phyloP scores from a whole-genome alignment of 2,888 invertebrate genomes.

The Alcis repandata region DNA sequence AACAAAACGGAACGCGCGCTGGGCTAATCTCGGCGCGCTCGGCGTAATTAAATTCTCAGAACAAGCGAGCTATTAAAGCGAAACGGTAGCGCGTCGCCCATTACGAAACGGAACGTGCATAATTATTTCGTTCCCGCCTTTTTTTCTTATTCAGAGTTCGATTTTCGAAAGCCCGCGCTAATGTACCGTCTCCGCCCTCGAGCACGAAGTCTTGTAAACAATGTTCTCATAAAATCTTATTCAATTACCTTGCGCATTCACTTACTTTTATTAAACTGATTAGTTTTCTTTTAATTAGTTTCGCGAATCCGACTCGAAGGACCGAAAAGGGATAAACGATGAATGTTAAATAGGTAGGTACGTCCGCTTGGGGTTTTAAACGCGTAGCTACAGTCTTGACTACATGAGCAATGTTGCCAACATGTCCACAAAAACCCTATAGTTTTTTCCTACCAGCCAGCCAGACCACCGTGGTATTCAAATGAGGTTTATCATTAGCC shows the following conservation, averaged over 20 bases:
- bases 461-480: slow-evolving; percentile 80
- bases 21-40: slow-evolving; percentile 81
- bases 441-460: slow-evolving; percentile 67
- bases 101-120: slow-evolving; percentile 85
- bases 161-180: slow-evolving; percentile 81
- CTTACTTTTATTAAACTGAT: slow-evolving; percentile 71
- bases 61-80: slow-evolving; percentile 85
- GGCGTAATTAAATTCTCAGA: slow-evolving; percentile 85
- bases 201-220: slow-evolving; percentile 83
- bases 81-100: slow-evolving; percentile 85
- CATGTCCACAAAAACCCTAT: slow-evolving; percentile 58
- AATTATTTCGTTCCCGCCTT: slow-evolving; percentile 86
- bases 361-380: slow-evolving; percentile 20
- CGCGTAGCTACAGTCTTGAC: too few species aligned
- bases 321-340: slow-evolving; percentile 17
- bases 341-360: slow-evolving; percentile 25
- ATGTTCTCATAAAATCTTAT: slow-evolving; percentile 84
- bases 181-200: slow-evolving; percentile 76
- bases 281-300: slow-evolving; percentile 60
- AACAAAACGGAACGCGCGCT: slow-evolving; percentile 81
- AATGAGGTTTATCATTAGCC: slow-evolving; percentile 82
- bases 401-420: slow-evolving; percentile 45
- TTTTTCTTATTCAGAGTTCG: slow-evolving; percentile 78
- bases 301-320: slow-evolving; percentile 42
- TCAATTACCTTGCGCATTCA: slow-evolving; percentile 74